Conservation (phyloP, 2,888 invertebrate species). For the Noctua fimbriata region DNA sequence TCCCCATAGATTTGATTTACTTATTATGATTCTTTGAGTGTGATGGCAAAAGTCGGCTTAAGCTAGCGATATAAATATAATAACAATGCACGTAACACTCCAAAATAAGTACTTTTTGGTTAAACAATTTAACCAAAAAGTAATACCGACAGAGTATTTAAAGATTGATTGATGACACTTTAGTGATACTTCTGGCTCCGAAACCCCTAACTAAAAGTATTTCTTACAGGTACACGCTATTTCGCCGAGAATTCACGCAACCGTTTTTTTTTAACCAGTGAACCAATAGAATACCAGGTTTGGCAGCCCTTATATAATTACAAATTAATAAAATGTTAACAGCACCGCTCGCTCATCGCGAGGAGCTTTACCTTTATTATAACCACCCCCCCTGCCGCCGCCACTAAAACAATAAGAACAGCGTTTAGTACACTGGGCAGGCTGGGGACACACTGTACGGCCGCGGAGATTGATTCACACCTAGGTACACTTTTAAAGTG, state of each 20-base stretch:
- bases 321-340: constrained; percentile 91
- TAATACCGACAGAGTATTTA: constrained; percentile 11
- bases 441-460: constrained; percentile 90
- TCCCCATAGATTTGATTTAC: constrained; percentile 29
- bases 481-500: constrained; percentile 87
- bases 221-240: constrained; percentile 34
- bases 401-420: constrained; percentile 97
- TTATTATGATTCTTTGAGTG: constrained; percentile 45
- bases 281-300: constrained; percentile 77
- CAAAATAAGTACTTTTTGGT: constrained; percentile 10
- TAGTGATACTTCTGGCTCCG: constrained; percentile 18
- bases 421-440: constrained; percentile 93
- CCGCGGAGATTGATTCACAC: constrained; percentile 90
- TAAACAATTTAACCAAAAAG: constrained; percentile 21
- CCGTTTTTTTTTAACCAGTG: constrained; percentile 62
- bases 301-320: constrained; percentile 89
- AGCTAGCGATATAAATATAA: constrained; percentile 7
- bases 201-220: constrained; percentile 17
- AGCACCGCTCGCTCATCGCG: constrained; percentile 93
- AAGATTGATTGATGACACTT: constrained; percentile 15
- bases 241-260: constrained; percentile 27
- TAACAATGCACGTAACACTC: constrained; percentile 13
- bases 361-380: constrained; percentile 98
- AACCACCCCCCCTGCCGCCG: constrained; percentile 98
- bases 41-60: constrained; percentile 31